Evolutionary conservation across 2,888 invertebrate species (phyloP), one percentile per base, ranked within the genome.

Genomic region (Agelastica alni): DNA sequence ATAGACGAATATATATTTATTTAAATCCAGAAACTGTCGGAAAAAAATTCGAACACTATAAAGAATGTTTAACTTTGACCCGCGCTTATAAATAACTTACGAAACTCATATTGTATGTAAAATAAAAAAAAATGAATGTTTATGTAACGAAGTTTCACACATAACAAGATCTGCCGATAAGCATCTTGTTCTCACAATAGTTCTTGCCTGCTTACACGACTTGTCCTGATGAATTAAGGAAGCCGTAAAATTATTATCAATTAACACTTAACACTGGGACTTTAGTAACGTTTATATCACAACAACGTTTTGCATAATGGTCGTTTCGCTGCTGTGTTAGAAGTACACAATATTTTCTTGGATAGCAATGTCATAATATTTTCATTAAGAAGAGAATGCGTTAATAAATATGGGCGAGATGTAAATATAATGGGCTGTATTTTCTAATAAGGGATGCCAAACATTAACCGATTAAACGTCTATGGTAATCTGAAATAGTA

Each of bases 131-230:
- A 14, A 22, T 20, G 22, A 37, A 28, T 51, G 37, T 57, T 51
- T 54, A 53, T 54, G 43, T 54, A 58, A 58, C 34, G 51, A 16
- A 41, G 12, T 58, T 56, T 53, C 58, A 51, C 58, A 58, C 51
- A 51, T 44, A 41, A 12, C 37, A 51, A 18, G 51, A 51, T 44
- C 10, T 32, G 30, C 14, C 28, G 54, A 58, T 54, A 44, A 53
- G 7, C 34, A 58, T 58, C 58, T 51, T 28, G 30, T 51, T 58
- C 53, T 28, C 58, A 58, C 48, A 45, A 41, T 43, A 14, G 37
- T 34, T 42, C 42, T 36, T 14, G 20, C n/a, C 41, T n/a, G 39
- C 28, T 54, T 43, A 37, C 37, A 36, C 12, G 42, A 30, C 49
- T 54, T 46, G 37, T 54, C 32, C 17, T 43, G 31, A 13, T 34